phyloP scores from a whole-genome alignment of 2,888 invertebrate genomes.

The Drosophila buzzatii region DNA sequence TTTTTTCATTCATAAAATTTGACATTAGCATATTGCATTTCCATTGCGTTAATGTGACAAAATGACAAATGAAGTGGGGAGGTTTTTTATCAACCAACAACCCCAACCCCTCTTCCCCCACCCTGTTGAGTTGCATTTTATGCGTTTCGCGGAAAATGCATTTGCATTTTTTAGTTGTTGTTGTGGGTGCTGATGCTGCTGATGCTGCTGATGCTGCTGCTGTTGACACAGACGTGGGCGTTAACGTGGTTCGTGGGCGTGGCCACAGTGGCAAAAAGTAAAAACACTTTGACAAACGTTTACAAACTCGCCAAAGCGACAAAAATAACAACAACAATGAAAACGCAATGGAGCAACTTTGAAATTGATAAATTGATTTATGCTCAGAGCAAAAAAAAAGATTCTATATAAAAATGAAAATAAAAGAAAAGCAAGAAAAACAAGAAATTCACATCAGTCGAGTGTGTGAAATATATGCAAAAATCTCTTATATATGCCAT shows the following conservation, averaged over 20 bases:
- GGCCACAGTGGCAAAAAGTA: slow-evolving; percentile 54
- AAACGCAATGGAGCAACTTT: slow-evolving; percentile 56
- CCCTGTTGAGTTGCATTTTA: slow-evolving; percentile 48
- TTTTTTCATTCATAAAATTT: slow-evolving; percentile 74
- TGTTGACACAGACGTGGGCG: slow-evolving; percentile 40
- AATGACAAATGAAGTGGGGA: slow-evolving; percentile 81
- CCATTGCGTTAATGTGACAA: slow-evolving; percentile 84
- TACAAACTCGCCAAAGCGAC: slow-evolving; percentile 70
- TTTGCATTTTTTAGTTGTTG: slow-evolving; percentile 60
- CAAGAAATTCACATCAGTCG: slow-evolving; percentile 6
- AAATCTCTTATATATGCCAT: slow-evolving; percentile 42
- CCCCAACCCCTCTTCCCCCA: background rate
- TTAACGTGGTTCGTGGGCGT: slow-evolving; percentile 23
- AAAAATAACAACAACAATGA: slow-evolving; percentile 46
- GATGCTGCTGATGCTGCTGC: slow-evolving; percentile 36
- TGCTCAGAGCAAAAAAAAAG: slow-evolving; percentile 53
- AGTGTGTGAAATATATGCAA: slow-evolving; percentile 43
- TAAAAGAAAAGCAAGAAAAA: background rate
- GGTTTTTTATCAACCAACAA: slow-evolving; percentile 14
- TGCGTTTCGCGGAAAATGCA: slow-evolving; percentile 73
- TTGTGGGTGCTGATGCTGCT: slow-evolving; percentile 35
- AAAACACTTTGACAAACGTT: slow-evolving; percentile 79
- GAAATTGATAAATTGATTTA: slow-evolving; percentile 81
- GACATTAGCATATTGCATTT: slow-evolving; percentile 82
- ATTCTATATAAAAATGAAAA: slow-evolving; percentile 23